Evolutionary conservation across 1,140 invertebrate genomes (phyloP).

Genomic region (Lethocerus indicus): DNA sequence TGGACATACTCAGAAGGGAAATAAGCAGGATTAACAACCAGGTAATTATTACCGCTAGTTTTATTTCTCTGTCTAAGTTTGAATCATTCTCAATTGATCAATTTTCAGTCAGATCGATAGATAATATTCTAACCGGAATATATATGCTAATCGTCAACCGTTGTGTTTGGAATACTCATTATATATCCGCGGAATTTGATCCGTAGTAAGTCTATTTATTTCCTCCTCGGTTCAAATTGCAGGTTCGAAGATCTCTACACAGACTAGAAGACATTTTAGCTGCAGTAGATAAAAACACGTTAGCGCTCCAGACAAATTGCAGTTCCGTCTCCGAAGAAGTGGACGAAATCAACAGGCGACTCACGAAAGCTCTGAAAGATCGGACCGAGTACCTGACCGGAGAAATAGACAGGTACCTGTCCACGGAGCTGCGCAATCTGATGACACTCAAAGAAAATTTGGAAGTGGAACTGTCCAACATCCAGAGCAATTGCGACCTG

Average conservation of each 20-base stretch:
- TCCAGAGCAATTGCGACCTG: slow-evolving; percentile 86
- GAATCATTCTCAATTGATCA: too few species aligned
- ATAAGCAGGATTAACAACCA: slow-evolving; percentile 87
- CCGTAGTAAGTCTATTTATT: too few species aligned
- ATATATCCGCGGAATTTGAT: too few species aligned
- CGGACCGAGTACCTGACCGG: slow-evolving; percentile 71
- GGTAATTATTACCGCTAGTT: too few species aligned
- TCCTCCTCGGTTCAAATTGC: too few species aligned
- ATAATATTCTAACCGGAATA: too few species aligned
- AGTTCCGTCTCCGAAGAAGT: slow-evolving; percentile 76
- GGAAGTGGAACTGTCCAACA: slow-evolving; percentile 81
- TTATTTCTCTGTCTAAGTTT: too few species aligned
- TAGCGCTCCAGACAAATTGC: slow-evolving; percentile 69
- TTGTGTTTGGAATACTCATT: too few species aligned
- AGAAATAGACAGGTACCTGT: slow-evolving; percentile 55
- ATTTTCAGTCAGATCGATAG: too few species aligned
- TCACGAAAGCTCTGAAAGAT: slow-evolving; percentile 82
- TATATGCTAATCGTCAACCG: too few species aligned
- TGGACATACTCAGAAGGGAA: slow-evolving; percentile 88
- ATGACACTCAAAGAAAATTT: slow-evolving; percentile 80
- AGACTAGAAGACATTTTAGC: slow-evolving; percentile 67
- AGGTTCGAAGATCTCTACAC: slow-evolving; percentile 65
- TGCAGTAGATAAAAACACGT: slow-evolving; percentile 69
- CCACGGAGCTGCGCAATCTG: slow-evolving; percentile 53
- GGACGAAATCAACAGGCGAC: slow-evolving; percentile 74